These are phyloP conservation scores for Syrrhaptes paradoxus DNA, from an alignment of 2,113 vertebrate genomes.

Conservation along the genomic window DNA sequence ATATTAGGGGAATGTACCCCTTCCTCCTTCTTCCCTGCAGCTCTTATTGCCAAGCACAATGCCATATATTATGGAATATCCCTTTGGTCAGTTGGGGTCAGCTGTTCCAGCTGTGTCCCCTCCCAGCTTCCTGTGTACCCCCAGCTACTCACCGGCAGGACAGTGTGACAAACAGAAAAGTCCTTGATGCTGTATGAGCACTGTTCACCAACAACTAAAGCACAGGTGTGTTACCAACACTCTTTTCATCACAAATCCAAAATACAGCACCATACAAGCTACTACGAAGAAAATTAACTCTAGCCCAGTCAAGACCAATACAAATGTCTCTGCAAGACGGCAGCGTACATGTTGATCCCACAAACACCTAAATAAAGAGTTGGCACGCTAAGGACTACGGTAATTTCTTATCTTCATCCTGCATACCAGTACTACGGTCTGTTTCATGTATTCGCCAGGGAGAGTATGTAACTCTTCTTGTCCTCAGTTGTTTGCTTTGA, in stretches of 20 bases:
- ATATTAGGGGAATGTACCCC: fast-evolving
- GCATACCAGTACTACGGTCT: neutral
- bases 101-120: neutral
- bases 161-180: neutral
- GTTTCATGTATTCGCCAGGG: neutral
- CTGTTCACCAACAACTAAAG: neutral
- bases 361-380: neutral
- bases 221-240: fast-evolving
- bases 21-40: neutral
- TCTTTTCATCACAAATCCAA: neutral
- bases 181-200: fast-evolving
- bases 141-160: fast-evolving
- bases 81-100: fast-evolving
- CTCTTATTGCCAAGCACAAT: fast-evolving
- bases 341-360: neutral
- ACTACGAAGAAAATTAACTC: neutral
- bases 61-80: fast-evolving
- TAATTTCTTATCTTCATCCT: neutral
- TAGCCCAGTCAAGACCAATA: neutral
- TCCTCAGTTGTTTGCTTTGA: neutral
- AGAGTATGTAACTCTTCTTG: neutral
- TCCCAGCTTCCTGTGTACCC: fast-evolving
- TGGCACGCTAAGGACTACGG: fast-evolving
- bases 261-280: neutral
- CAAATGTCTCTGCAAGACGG: neutral